phyloP scores from a whole-genome alignment of 2,888 invertebrate species.

The Dasypogon diadema region DNA sequence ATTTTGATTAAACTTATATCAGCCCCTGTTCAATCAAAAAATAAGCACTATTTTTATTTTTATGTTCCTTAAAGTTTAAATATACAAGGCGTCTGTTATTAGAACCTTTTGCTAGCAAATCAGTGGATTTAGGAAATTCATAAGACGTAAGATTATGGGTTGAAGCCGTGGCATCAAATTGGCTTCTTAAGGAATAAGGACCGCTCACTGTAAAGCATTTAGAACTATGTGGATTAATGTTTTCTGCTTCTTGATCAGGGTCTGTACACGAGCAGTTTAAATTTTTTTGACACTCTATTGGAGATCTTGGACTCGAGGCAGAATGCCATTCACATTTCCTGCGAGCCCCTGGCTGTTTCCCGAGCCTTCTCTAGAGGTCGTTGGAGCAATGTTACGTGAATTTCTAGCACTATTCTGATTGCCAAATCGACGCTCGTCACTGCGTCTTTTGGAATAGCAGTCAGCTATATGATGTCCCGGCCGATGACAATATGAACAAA shows the following conservation, averaged over 20 bases:
- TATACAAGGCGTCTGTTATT: background rate
- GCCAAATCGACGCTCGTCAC: background rate
- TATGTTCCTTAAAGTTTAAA: background rate
- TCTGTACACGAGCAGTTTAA: too few relatives aligned
- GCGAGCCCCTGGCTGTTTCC: conserved; percentile 8
- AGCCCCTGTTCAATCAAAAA: background rate
- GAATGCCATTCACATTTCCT: background rate
- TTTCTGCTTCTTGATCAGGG: too few relatives aligned
- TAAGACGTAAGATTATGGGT: too few relatives aligned
- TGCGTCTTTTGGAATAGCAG: background rate
- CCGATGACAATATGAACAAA: background rate
- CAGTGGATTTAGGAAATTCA: too few relatives aligned
- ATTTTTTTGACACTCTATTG: conserved; percentile 6
- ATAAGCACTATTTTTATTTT: background rate
- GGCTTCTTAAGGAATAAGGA: too few relatives aligned
- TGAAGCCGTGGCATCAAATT: too few relatives aligned
- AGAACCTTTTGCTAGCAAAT: background rate
- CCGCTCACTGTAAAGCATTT: too few relatives aligned
- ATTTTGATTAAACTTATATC: background rate
- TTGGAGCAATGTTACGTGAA: too few relatives aligned
- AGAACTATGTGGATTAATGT: too few relatives aligned
- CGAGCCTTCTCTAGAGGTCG: background rate
- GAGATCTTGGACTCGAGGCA: background rate
- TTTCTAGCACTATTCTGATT: too few relatives aligned
- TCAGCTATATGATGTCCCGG: background rate